phyloP scores from a whole-genome alignment of 2,113 vertebrate species.

The Proteles cristata region DNA sequence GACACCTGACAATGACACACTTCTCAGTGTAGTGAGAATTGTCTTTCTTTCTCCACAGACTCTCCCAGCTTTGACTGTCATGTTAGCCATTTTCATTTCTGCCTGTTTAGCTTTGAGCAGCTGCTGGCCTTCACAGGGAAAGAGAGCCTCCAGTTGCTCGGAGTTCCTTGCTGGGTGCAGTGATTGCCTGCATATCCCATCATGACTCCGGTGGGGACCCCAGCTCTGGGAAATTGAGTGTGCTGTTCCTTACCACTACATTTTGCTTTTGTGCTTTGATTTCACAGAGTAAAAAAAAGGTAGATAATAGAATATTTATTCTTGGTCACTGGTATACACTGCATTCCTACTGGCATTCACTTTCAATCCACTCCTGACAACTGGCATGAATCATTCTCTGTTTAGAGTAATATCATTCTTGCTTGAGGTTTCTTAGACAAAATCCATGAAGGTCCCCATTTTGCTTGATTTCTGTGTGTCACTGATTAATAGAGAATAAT shows the following conservation, averaged over 20 bases:
- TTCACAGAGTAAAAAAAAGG: not conserved
- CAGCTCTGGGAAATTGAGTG: not conserved
- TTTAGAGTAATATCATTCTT: conserved; percentile 15
- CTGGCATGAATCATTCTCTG: conserved; percentile 61
- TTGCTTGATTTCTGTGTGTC: conserved; percentile 43
- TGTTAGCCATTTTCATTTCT: conserved; percentile 81
- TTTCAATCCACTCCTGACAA: conserved; percentile 54
- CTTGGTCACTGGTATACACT: not conserved
- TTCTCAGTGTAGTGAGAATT: conserved; percentile 69
- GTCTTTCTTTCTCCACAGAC: conserved; percentile 80
- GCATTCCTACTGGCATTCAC: not conserved
- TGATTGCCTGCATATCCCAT: conserved; percentile 65
- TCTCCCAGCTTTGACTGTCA: conserved; percentile 76
- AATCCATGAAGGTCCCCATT: conserved; percentile 38
- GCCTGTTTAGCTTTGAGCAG: conserved; percentile 79
- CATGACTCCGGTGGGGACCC: conserved; percentile 64
- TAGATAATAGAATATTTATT: conserved; percentile 56
- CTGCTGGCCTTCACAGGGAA: conserved; percentile 68
- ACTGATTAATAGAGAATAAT: conserved; percentile 54
- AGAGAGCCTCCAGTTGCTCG: conserved; percentile 71
- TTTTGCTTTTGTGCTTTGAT: conserved; percentile 40
- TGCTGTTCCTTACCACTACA: conserved; percentile 58
- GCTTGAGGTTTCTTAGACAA: conserved; percentile 46
- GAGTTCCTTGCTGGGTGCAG: conserved; percentile 71
- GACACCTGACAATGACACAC: conserved; percentile 72